Base-by-base conservation (phyloP, 2,797 vertebrate genomes). In the Sternotherus odoratus region DNA sequence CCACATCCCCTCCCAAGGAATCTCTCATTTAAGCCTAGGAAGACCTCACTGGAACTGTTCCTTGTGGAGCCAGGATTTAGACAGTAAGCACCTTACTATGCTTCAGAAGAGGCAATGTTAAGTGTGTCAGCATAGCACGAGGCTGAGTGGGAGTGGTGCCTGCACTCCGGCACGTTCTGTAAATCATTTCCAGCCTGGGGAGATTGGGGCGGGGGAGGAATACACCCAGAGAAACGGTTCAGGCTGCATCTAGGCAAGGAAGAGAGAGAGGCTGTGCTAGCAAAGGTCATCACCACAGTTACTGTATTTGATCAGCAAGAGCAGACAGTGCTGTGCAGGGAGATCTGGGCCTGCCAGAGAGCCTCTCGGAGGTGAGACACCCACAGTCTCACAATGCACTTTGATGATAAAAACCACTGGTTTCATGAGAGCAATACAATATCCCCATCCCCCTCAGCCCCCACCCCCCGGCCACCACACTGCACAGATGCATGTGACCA, bases 1-100 rank as follows among this genome's bases (percentile, higher is more conserved):
- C 94, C 94, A 83, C 74, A 92, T 85, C 75, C n/a, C 56, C 89
- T 78, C 60, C 1, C 86, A 86, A 95, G 95, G 60, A 95, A 96
- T 94, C 83, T 82, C 82, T 93, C 66, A 75, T 43, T 75, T 10
- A 85, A 81, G 53, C 51, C 66, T 94, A 46, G 0, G 0, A 83
- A 90, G n/a, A 6, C 30, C 78, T 23, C 54, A 26, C 39, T 69
- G 49, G 54, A 86, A 92, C 77, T 1, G 48, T 0, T 48, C 72
- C 93, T 83, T 5, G 1, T 49, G 82, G 30, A 90, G 36, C 51
- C 46, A 79, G 60, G 63, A 26, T 74, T 88, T 78, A 0, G 0
- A 33, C 36, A 78, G n/a, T 15, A 46, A 0, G 1, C 24, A 39
- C 57, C 24, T 63, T 63, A 79, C 2, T 30, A 30, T 19, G 36